A percentile compares a stretch with the other conserved stretches of the same genome.
Conservation (phyloP, 2,113 vertebrate genomes). For the Erythrolamprus reginae region DNA sequence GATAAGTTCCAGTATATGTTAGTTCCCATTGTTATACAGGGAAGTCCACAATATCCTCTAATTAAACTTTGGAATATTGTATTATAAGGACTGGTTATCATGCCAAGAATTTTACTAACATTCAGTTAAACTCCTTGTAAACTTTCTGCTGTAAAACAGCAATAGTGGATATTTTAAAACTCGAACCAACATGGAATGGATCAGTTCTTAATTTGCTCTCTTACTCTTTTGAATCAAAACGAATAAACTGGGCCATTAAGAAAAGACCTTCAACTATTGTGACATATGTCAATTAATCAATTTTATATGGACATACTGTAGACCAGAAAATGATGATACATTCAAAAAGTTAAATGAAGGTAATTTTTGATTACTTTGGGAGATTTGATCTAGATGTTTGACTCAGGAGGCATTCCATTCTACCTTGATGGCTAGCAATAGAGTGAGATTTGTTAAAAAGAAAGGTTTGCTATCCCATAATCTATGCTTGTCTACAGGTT, state of each 20-base stretch:
- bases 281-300: neutral
- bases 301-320: neutral
- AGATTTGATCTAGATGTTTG: neutral
- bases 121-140: neutral
- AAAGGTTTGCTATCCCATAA: neutral
- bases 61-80: neutral
- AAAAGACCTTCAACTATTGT: neutral
- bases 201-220: neutral
- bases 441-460: neutral
- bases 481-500: neutral
- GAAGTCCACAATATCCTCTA: neutral
- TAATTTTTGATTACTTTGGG: neutral
- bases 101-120: neutral
- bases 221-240: neutral
- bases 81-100: neutral
- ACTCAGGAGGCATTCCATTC: neutral
- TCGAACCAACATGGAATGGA: neutral
- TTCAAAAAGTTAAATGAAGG: neutral
- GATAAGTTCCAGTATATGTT: neutral
- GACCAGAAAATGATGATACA: neutral
- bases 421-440: neutral
- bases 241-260: neutral
- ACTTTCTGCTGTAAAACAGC: neutral
- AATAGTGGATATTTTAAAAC: neutral
- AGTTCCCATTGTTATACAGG: neutral